A percentile compares a stretch with the other conserved stretches of the same genome.
These are phyloP conservation scores for Argya squamiceps DNA, from an alignment of 2,797 vertebrate genomes.

Conservation along the genomic window DNA sequence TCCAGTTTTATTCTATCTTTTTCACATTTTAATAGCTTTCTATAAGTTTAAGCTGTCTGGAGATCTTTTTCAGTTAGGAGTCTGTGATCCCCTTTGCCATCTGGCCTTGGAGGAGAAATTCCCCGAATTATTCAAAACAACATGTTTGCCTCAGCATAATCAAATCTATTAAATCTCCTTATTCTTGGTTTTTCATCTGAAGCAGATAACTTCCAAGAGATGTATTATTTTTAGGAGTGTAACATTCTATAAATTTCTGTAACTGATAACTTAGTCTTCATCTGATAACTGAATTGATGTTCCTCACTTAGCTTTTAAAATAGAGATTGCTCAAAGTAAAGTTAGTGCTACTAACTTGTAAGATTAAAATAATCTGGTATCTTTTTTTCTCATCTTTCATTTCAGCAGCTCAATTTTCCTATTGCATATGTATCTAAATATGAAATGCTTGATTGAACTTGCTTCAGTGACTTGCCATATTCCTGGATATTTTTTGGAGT, in stretches of 20 bases:
- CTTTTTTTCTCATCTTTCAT: not conserved
- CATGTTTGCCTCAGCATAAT: not conserved
- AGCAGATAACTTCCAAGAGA: not conserved
- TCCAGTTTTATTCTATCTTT: not conserved
- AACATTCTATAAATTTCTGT: not conserved
- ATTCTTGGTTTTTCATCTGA: not conserved
- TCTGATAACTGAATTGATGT: not conserved
- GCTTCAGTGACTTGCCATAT: not conserved
- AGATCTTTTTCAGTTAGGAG: constrained; percentile 30
- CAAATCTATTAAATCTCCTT: not conserved
- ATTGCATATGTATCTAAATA: not conserved
- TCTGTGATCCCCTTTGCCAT: constrained; percentile 39
- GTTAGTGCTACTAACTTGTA: not conserved
- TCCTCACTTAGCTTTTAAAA: not conserved
- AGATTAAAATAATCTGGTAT: not conserved
- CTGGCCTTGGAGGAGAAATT: constrained; percentile 18
- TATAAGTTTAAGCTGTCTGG: not conserved
- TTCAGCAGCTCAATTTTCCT: not conserved
- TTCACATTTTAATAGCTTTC: not conserved
- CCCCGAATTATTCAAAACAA: not conserved
- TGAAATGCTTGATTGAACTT: not conserved
- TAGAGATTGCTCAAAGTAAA: not conserved
- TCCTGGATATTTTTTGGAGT: not conserved
- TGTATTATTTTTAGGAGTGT: not conserved
- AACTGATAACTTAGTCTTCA: not conserved